Base-by-base conservation (phyloP, 2,888 invertebrate genomes). In the Bombylius discolor region DNA sequence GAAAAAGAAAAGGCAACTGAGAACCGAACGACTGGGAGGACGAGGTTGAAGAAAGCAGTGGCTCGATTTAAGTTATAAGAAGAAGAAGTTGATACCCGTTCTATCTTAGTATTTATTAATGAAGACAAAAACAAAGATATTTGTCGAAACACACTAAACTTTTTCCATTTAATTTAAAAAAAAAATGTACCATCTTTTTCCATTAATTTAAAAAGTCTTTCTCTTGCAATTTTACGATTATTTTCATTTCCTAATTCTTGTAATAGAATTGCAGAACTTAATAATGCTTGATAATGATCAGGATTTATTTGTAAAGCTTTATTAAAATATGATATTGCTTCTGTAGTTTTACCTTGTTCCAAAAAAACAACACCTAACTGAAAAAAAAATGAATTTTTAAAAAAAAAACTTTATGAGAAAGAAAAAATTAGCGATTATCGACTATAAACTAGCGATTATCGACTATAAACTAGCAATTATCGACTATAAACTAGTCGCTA, bases 191-290 rank as follows among this genome's bases (percentile, higher is more conserved):
- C 78, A 63, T 83, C 82, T 69, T 87, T 86, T 64, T 85, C 81
- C 50, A 93, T 76, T 44, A 96, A 79, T 66, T 89, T 88, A 46
- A 89, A 77, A 5, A 96, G 80, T 52, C 96, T 78, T 66, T 89
- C 85, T 55, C 86, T 77, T 1, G 92, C 91, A 31, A 89, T 78
- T 69, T 86, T 85, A 57, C 92, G 79, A 57, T 89, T 75, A 65
- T 89, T 87, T 0, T 84, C 83, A 0, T 89, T 82, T 1, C 91
- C 92, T 56, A 89, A 77, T 73, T 95, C 95, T 76, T 95, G 95
- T 62, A 96, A 80, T 52, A 97, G 77, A 67, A 96, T 93, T 39
- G 96, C 97, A 0, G 96, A 96, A 76, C 97, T 97, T 52, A 96
- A 79, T 58, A 97, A 76, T 1, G 96, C 94, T 72, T 94, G 94